phyloP scores from a whole-genome alignment of 1,140 invertebrate species.

The Neodiprion lecontei region DNA sequence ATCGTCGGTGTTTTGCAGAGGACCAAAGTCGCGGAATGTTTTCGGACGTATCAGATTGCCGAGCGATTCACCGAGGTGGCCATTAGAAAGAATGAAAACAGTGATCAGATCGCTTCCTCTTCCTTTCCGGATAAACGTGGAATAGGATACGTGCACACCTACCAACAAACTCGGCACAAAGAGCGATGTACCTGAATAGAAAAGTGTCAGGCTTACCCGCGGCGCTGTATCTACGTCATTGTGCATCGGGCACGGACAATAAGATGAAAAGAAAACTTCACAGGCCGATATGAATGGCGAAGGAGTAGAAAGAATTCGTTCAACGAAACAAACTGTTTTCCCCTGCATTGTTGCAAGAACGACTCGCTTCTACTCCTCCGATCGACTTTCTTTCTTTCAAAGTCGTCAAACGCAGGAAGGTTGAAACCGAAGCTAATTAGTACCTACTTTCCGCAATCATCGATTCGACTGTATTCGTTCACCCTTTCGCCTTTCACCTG shows the following conservation, averaged over 20 bases:
- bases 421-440: not conserved
- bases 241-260: not conserved
- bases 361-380: not conserved
- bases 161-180: not conserved
- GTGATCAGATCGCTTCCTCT: too few relatives aligned
- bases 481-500: not conserved
- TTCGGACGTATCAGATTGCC: too few relatives aligned
- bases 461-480: not conserved
- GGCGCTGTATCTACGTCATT: not conserved
- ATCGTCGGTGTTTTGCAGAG: too few relatives aligned
- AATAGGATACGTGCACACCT: too few relatives aligned
- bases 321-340: not conserved
- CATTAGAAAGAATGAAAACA: too few relatives aligned
- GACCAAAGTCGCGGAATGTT: too few relatives aligned
- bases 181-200: not conserved
- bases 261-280: slow-evolving; percentile 1
- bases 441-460: not conserved
- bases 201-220: not conserved
- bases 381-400: not conserved
- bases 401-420: not conserved
- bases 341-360: not conserved
- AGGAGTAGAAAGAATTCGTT: not conserved
- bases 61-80: too few relatives aligned
- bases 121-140: too few relatives aligned
- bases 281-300: not conserved